Percentiles rank a stretch among this genome's conserved stretches.
These are phyloP conservation scores for Megalops atlanticus DNA, from an alignment of 2,113 vertebrate genomes.

Conservation along the genomic window DNA sequence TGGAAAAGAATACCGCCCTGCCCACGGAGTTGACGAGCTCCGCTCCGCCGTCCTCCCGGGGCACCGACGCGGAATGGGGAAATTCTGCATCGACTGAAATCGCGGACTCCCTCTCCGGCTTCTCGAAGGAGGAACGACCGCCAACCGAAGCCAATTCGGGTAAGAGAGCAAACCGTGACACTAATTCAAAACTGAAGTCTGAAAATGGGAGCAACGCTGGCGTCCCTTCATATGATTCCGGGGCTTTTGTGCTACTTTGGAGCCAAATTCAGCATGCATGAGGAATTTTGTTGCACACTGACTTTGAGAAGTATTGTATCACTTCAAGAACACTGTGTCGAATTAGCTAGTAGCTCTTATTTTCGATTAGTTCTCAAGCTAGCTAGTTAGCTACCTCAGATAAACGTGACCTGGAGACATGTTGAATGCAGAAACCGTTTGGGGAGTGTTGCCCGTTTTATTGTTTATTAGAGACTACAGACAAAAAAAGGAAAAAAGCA, in stretches of 20 bases:
- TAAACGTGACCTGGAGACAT: too few relatives aligned
- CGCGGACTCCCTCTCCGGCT: slow-evolving; percentile 33
- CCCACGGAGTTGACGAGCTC: slow-evolving; percentile 15
- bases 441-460: too few relatives aligned
- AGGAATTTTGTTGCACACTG: neutral
- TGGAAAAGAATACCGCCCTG: slow-evolving; percentile 19
- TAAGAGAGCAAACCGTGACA: slow-evolving; percentile 27
- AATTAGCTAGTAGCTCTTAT: too few relatives aligned
- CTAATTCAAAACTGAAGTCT: neutral
- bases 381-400: too few relatives aligned
- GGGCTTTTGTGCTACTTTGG: neutral
- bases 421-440: too few relatives aligned
- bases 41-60: slow-evolving; percentile 11
- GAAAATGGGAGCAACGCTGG: neutral
- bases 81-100: neutral
- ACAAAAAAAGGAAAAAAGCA: too few relatives aligned
- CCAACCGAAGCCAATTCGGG: slow-evolving; percentile 33
- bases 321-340: too few relatives aligned
- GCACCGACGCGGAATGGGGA: slow-evolving; percentile 5
- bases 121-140: slow-evolving; percentile 18
- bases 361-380: too few relatives aligned
- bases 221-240: neutral
- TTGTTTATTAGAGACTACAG: too few relatives aligned
- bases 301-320: too few relatives aligned
- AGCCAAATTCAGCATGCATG: neutral